Conservation (phyloP, 2,113 vertebrate species). For the Pomatostomus ruficeps region DNA sequence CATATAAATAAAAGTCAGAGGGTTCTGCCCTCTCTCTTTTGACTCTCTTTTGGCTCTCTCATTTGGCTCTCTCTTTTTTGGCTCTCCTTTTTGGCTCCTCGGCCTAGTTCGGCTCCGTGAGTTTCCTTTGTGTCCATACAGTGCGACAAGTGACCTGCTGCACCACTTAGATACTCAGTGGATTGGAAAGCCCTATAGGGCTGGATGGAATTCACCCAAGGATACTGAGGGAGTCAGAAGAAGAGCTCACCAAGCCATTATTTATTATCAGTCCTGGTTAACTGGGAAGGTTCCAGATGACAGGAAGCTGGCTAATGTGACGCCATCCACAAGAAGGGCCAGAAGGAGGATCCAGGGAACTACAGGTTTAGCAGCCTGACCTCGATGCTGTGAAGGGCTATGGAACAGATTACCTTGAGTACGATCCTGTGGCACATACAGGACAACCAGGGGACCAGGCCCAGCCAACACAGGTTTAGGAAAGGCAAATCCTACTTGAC, state of each 20-base stretch:
- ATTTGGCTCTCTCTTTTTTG: too few relatives aligned
- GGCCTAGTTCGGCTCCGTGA: too few relatives aligned
- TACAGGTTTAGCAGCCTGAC: not conserved
- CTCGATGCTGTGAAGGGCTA: not conserved
- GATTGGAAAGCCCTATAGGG: not conserved
- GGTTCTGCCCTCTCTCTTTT: too few relatives aligned
- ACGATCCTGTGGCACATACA: fast-evolving
- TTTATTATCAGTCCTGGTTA: not conserved
- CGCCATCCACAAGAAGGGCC: not conserved
- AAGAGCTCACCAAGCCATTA: not conserved
- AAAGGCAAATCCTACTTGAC: not conserved
- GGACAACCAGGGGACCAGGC: not conserved
- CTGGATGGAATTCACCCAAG: not conserved
- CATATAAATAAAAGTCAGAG: too few relatives aligned
- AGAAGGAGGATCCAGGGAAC: not conserved
- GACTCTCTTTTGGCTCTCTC: too few relatives aligned
- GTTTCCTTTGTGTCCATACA: too few relatives aligned
- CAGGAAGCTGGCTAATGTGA: not conserved
- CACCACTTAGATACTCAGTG: not conserved
- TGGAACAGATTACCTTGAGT: not conserved
- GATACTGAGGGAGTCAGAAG: not conserved
- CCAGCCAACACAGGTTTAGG: not conserved
- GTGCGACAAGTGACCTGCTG: too few relatives aligned
- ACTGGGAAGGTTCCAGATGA: not conserved
- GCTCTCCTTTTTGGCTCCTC: too few relatives aligned